phyloP scores from a whole-genome alignment of 2,888 invertebrate genomes.

The Scaptodrosophila latifasciaeformis region DNA sequence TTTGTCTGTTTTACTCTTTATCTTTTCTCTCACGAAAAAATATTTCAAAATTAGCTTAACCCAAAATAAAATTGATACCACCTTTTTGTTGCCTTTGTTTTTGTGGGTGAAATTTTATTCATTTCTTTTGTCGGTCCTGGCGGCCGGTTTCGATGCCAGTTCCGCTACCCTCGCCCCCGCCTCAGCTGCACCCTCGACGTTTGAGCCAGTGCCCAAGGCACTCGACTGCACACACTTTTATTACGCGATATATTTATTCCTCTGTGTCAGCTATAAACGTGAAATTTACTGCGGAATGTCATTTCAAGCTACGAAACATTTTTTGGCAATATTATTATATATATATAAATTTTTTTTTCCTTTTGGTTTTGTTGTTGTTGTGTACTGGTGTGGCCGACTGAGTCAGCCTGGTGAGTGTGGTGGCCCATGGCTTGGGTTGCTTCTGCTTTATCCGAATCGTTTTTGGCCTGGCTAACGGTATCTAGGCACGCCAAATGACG shows the following conservation, averaged over 20 bases:
- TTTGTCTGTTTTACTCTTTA: no score
- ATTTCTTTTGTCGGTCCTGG: no score
- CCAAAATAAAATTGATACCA: no score
- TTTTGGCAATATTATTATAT: conserved; percentile 30
- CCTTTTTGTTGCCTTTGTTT: no score
- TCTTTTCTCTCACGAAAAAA: no score
- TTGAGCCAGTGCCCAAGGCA: no score
- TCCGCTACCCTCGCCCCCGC: not conserved
- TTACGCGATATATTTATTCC: conserved; percentile 60
- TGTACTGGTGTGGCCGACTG: conserved; percentile 18
- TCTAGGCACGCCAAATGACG: conserved; percentile 63
- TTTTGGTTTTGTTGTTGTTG: not conserved
- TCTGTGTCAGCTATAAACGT: conserved; percentile 67
- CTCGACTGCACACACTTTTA: conserved; percentile 37
- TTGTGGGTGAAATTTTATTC: no score
- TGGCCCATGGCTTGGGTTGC: conserved; percentile 17
- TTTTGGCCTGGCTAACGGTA: conserved; percentile 46
- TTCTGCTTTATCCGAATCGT: conserved; percentile 25
- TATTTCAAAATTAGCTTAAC: no score
- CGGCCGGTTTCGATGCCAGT: no score
- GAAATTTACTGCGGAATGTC: conserved; percentile 68
- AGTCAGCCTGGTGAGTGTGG: not conserved
- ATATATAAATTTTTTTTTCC: not conserved
- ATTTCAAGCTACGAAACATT: conserved; percentile 56
- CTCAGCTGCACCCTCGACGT: not conserved